These are phyloP conservation scores for Folsomia manolachei DNA, from an alignment of 2,888 invertebrate genomes.

Conservation along the genomic window DNA sequence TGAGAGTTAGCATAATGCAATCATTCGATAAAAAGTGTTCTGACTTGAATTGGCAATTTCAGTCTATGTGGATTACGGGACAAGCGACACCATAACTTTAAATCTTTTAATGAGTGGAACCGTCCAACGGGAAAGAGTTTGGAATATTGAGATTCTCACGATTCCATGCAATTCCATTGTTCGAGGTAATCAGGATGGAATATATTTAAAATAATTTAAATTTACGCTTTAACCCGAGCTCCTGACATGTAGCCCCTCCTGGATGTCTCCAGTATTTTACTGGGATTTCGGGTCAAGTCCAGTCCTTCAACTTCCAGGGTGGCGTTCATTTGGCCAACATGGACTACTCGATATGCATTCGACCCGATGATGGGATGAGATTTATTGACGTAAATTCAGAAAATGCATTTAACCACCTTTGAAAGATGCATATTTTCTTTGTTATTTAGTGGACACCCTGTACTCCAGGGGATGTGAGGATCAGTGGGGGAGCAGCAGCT, in stretches of 20 bases:
- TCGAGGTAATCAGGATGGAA: conserved; percentile 60
- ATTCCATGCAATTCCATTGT: conserved; percentile 74
- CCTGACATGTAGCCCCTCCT: conserved; percentile 62
- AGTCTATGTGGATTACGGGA: conserved; percentile 83
- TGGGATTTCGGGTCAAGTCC: conserved; percentile 75
- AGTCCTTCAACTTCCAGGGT: conserved; percentile 74
- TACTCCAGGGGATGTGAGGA: conserved; percentile 29
- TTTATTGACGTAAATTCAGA: conserved; percentile 56
- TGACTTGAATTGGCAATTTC: conserved; percentile 44
- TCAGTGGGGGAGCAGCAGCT: conserved; percentile 27
- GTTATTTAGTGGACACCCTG: conserved; percentile 44
- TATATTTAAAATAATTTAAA: too few species aligned
- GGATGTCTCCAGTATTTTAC: conserved; percentile 75
- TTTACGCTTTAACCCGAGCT: too few species aligned
- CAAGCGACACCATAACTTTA: conserved; percentile 71
- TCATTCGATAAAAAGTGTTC: background rate
- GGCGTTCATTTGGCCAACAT: conserved; percentile 72
- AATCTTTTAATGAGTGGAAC: conserved; percentile 77
- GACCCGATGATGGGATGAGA: conserved; percentile 74
- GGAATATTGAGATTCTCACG: conserved; percentile 77
- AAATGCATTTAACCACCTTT: too few species aligned
- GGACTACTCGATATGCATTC: conserved; percentile 80
- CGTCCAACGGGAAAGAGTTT: conserved; percentile 67
- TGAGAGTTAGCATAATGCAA: conserved; percentile 59
- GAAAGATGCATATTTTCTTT: background rate